Evolutionary conservation across 2,888 invertebrate genomes (phyloP), one percentile per base, ranked within the genome.

Genomic region (Ophonus ardosiacus): DNA sequence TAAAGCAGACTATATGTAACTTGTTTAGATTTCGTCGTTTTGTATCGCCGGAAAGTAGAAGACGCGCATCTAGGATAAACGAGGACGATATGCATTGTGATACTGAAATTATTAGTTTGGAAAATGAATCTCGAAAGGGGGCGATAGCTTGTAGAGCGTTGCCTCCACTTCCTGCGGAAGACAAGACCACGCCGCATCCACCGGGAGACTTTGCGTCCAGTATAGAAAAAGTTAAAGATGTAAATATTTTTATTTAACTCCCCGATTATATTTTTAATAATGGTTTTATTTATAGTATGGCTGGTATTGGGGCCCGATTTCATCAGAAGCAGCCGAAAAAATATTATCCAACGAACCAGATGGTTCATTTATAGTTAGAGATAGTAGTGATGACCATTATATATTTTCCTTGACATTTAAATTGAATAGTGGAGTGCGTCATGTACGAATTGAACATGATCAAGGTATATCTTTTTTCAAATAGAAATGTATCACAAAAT

Each of bases 291-390:
- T 91, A 87, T 90, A 97, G 97, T 97, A 96, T 90, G 98, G 97
- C 63, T 98, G 98, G 98, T 98, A 98, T 90, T 98, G 98, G 98
- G 98, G 98, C 86, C 97, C 98, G 51, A 94, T 98, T 89, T 97
- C 97, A 24, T 96, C 97, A 82, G 97, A 97, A 91, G 96, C 96
- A 85, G 98, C 98, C 0, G 98, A 98, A 91, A 97, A 97, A 92
- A 96, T 98, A 86, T 92, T 98, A 76, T 96, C 96, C 3, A 97
- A 96, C 89, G 98, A 98, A 91, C 97, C 98, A 0, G 98, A 98
- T 89, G 98, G 98, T 7, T 98, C 98, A 15, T 98, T 98, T 90
- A 97, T 98, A 87, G 98, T 98, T 13, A 94, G 98, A 86, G 98
- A 98, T 90, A 97, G 97, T 91, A 97, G 97, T 89, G 98, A 98